Conservation (phyloP, 1,140 invertebrate genomes). For the Microplitis mediator region DNA sequence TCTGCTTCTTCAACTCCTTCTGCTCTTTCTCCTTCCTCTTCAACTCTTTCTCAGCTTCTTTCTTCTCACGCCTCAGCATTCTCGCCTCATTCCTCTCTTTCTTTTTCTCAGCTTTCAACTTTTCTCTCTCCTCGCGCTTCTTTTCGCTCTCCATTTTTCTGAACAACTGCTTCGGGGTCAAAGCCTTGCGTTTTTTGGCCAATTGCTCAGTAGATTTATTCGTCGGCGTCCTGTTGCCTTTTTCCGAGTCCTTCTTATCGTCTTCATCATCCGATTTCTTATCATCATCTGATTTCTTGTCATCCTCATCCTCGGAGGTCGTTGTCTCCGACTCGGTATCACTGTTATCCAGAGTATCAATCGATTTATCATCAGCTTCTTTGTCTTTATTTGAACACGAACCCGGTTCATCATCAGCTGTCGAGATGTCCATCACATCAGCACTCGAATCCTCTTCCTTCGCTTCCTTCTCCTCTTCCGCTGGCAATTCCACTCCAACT, state of each 20-base stretch:
- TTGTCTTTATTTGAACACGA: slow-evolving; percentile 1
- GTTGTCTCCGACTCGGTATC: slow-evolving; percentile 15
- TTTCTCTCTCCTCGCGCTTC: slow-evolving; percentile 66
- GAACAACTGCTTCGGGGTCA: slow-evolving; percentile 54
- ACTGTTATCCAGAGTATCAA: slow-evolving; percentile 15
- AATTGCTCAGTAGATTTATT: slow-evolving; percentile 25
- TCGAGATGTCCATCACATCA: not conserved
- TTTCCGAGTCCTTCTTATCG: not conserved
- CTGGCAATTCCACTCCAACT: not conserved
- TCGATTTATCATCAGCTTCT: not conserved
- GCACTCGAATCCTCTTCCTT: slow-evolving; percentile 7
- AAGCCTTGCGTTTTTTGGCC: slow-evolving; percentile 35
- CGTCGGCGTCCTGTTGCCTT: slow-evolving; percentile 29
- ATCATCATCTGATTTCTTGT: slow-evolving; percentile 36
- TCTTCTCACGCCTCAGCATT: slow-evolving; percentile 53
- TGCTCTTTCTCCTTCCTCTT: slow-evolving; percentile 59
- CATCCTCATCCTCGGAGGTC: slow-evolving; percentile 31
- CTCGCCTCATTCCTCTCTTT: slow-evolving; percentile 52
- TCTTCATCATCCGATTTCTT: slow-evolving; percentile 35
- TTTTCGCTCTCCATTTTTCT: slow-evolving; percentile 60
- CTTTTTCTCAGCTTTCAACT: slow-evolving; percentile 64
- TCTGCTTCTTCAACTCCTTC: slow-evolving; percentile 62
- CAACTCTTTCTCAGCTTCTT: slow-evolving; percentile 55
- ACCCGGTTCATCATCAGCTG: slow-evolving; percentile 24
- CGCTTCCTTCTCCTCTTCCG: not conserved